A percentile compares a stretch with the other conserved stretches of the same genome.
phyloP scores from a whole-genome alignment of 1,140 invertebrate genomes.

The Megathymus violae region DNA sequence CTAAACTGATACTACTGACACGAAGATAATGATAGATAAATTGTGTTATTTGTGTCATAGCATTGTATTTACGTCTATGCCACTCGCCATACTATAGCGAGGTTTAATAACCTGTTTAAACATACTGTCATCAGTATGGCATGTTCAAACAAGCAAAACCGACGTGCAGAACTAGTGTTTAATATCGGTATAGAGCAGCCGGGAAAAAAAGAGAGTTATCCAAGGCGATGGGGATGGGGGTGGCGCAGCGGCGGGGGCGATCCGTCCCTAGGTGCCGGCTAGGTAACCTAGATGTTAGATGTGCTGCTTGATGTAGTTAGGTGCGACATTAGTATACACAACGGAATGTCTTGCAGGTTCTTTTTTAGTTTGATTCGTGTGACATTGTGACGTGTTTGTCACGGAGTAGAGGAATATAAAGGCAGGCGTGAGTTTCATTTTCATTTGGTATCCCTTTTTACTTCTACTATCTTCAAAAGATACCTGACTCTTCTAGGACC shows the following conservation, averaged over 20 bases:
- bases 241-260: conserved; percentile 11
- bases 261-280: conserved; percentile 28
- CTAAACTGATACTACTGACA: too few species aligned
- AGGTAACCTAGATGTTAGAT: conserved; percentile 36
- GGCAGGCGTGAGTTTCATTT: too few species aligned
- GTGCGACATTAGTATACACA: conserved; percentile 24
- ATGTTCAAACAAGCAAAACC: not conserved
- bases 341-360: conserved; percentile 2
- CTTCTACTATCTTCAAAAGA: too few species aligned
- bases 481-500: too few species aligned
- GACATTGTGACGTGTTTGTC: too few species aligned
- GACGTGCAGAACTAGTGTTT: conserved; percentile 39
- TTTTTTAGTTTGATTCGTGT: conserved; percentile 10
- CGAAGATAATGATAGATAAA: too few species aligned
- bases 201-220: conserved; percentile 58
- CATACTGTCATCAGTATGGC: not conserved
- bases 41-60: too few species aligned
- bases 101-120: too few species aligned
- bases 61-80: too few species aligned
- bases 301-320: not conserved
- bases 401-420: too few species aligned
- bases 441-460: too few species aligned
- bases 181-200: conserved; percentile 51
- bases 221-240: conserved; percentile 47
- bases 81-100: too few species aligned